Conservation (phyloP, 2,797 vertebrate genomes). For the Dendrocincla fuliginosa region DNA sequence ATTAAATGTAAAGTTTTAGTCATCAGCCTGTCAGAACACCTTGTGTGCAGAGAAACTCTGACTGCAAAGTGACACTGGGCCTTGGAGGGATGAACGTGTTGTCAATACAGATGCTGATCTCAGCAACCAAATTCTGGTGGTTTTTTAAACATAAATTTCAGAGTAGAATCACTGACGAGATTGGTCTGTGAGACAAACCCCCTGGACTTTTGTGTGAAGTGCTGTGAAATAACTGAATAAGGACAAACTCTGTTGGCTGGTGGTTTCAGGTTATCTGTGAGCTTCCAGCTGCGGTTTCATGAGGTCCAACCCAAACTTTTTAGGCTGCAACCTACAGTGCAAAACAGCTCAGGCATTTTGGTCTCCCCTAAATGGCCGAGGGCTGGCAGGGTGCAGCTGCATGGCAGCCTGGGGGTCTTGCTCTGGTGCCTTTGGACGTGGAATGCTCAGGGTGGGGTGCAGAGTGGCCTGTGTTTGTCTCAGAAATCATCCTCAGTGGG, state of each 20-base stretch:
- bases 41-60: neutral
- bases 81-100: neutral
- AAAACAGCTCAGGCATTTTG: neutral
- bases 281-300: neutral
- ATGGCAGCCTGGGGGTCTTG: too few relatives aligned
- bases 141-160: neutral
- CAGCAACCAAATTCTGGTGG: neutral
- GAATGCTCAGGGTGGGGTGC: neutral
- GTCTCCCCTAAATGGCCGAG: neutral
- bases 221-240: neutral
- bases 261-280: neutral
- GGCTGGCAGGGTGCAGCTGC: neutral
- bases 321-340: neutral
- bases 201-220: neutral
- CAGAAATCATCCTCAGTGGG: neutral
- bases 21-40: neutral
- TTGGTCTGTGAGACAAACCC: neutral
- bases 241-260: neutral
- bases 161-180: neutral
- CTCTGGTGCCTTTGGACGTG: neutral
- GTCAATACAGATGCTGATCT: neutral
- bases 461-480: neutral
- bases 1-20: neutral
- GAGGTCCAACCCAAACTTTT: neutral
- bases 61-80: neutral